These are phyloP conservation scores for Glaucopsyche alexis DNA, from an alignment of 2,888 invertebrate species.

Conservation along the genomic window DNA sequence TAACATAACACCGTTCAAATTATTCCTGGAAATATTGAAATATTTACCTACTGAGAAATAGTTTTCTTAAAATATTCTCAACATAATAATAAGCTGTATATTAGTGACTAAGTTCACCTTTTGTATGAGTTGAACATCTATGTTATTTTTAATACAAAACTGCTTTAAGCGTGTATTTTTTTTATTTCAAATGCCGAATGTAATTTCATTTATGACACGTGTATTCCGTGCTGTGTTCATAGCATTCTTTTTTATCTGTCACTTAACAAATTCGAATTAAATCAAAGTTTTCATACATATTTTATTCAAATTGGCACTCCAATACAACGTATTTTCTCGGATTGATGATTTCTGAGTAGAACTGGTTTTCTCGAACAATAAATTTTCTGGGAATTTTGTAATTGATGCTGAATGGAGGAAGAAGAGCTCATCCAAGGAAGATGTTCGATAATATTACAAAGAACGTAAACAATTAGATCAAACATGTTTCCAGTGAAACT, in stretches of 20 bases:
- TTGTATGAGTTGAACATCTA: too few relatives aligned
- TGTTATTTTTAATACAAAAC: too few relatives aligned
- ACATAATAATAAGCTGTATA: too few relatives aligned
- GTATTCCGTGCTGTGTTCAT: too few relatives aligned
- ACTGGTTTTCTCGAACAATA: neutral
- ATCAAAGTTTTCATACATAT: neutral
- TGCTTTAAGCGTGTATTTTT: too few relatives aligned
- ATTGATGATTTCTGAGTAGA: neutral
- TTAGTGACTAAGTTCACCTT: too few relatives aligned
- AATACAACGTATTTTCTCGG: neutral
- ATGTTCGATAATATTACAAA: neutral
- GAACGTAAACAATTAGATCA: neutral
- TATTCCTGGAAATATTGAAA: neutral
- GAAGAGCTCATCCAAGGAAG: neutral
- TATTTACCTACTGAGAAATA: neutral
- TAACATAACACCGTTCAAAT: conserved; percentile 9
- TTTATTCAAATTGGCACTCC: too few relatives aligned
- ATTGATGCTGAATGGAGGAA: neutral
- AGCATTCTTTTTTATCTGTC: too few relatives aligned
- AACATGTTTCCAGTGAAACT: neutral
- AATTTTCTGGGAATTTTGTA: neutral
- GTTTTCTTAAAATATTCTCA: neutral
- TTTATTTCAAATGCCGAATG: too few relatives aligned
- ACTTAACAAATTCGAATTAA: too few relatives aligned
- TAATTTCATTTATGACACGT: too few relatives aligned